phyloP scores from a whole-genome alignment of 2,113 vertebrate species.

The Salvelinus sp. region DNA sequence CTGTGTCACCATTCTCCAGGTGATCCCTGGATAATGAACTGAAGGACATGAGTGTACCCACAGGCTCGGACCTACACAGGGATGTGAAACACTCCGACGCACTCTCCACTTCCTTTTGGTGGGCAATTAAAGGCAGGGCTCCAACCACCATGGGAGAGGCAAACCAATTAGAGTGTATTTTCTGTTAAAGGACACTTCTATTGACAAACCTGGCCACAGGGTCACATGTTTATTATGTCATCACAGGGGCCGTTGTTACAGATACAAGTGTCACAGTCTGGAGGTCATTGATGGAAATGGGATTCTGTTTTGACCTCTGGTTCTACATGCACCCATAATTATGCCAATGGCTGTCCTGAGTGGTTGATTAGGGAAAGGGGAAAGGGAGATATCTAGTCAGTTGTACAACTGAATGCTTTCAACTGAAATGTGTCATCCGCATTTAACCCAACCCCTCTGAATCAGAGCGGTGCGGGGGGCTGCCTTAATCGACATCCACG shows the following conservation, averaged over 20 bases:
- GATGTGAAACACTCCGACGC: constrained; percentile 3
- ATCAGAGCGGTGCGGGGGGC: too few relatives aligned
- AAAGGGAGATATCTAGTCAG: too few relatives aligned
- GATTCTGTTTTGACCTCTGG: constrained; percentile 40
- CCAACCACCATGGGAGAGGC: constrained; percentile 27
- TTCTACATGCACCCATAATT: constrained; percentile 53
- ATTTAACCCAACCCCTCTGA: too few relatives aligned
- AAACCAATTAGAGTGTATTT: constrained; percentile 69
- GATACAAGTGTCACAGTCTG: constrained; percentile 49
- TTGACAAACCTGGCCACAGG: constrained; percentile 58
- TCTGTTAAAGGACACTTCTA: constrained; percentile 59
- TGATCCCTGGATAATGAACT: constrained; percentile 63
- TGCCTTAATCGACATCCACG: too few relatives aligned
- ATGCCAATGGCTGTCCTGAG: constrained; percentile 60
- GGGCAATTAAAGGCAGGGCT: constrained; percentile 54
- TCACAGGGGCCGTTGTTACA: constrained; percentile 52
- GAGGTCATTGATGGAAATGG: constrained; percentile 53
- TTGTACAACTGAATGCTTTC: too few relatives aligned
- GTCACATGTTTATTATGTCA: constrained; percentile 72
- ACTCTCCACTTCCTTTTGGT: constrained; percentile 39
- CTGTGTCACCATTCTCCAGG: constrained; percentile 58
- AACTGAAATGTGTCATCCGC: too few relatives aligned
- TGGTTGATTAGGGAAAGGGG: constrained; percentile 40
- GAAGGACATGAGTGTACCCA: constrained; percentile 59
- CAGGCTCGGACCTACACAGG: constrained; percentile 45